These are phyloP conservation scores for Drosophila anomalata DNA, from an alignment of 2,888 invertebrate species.

Conservation along the genomic window DNA sequence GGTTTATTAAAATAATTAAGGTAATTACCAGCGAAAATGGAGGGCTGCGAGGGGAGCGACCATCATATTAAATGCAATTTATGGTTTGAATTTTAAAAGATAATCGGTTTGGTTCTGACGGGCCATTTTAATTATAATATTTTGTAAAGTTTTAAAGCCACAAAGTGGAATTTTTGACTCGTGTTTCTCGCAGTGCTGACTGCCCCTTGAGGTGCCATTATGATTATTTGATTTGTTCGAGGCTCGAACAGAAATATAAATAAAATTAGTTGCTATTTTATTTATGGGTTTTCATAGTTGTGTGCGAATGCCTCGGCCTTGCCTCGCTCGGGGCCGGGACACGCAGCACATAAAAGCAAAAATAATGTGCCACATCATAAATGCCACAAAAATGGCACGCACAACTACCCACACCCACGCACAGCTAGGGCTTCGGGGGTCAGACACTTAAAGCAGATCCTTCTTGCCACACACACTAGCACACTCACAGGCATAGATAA, in stretches of 20 bases:
- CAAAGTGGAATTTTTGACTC: background rate
- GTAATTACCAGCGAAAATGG: slow-evolving; percentile 65
- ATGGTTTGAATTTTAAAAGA: slow-evolving; percentile 48
- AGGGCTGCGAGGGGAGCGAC: slow-evolving; percentile 1
- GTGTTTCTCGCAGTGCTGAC: slow-evolving; percentile 24
- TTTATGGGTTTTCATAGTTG: slow-evolving; percentile 62
- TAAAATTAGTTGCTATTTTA: slow-evolving; percentile 81
- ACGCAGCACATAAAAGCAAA: slow-evolving; percentile 65
- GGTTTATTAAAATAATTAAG: slow-evolving; percentile 79
- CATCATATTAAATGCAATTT: slow-evolving; percentile 65
- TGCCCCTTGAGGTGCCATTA: slow-evolving; percentile 54
- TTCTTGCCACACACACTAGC: background rate
- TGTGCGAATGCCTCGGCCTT: slow-evolving; percentile 22
- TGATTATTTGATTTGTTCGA: slow-evolving; percentile 71
- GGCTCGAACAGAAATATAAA: slow-evolving; percentile 59
- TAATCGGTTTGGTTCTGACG: slow-evolving; percentile 29
- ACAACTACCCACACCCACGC: slow-evolving; percentile 23
- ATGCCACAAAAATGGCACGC: slow-evolving; percentile 74
- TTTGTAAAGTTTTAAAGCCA: slow-evolving; percentile 18
- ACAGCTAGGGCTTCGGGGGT: slow-evolving; percentile 40
- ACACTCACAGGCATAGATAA: slow-evolving; percentile 32
- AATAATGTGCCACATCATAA: slow-evolving; percentile 77
- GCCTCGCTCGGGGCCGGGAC: slow-evolving; percentile 32
- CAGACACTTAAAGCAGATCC: slow-evolving; percentile 64
- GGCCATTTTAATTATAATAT: slow-evolving; percentile 31